A percentile compares a stretch with the other conserved stretches of the same genome.
These are phyloP conservation scores for Zaprionus africanus DNA, from an alignment of 1,140 invertebrate species.

Conservation along the genomic window DNA sequence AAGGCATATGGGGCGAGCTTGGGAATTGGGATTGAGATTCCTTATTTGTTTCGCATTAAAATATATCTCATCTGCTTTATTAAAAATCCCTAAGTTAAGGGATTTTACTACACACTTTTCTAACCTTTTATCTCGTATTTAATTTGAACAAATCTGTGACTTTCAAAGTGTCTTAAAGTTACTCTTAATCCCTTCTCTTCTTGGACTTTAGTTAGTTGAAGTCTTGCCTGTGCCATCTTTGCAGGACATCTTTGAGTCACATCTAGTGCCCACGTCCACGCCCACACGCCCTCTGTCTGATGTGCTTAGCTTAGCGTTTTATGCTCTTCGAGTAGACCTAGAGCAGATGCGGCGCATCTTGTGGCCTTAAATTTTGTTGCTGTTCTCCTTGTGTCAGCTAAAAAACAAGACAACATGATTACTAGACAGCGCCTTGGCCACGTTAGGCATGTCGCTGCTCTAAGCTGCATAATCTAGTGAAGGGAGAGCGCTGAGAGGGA, in stretches of 20 bases:
- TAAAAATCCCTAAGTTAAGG: neutral
- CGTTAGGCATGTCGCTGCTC: slow-evolving; percentile 9
- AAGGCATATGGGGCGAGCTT: neutral
- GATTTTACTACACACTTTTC: neutral
- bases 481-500: neutral
- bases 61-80: neutral
- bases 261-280: slow-evolving; percentile 6
- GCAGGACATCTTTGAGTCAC: slow-evolving; percentile 43
- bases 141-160: neutral
- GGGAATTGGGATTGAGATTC: neutral
- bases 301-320: slow-evolving; percentile 63
- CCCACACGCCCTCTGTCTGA: slow-evolving; percentile 15
- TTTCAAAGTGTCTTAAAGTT: neutral
- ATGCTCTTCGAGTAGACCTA: slow-evolving; percentile 41
- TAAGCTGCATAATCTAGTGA: slow-evolving; percentile 42
- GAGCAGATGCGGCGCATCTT: slow-evolving; percentile 14
- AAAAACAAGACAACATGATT: slow-evolving; percentile 47
- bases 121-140: neutral
- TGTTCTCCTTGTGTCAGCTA: slow-evolving; percentile 68
- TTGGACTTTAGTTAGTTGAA: slow-evolving; percentile 5
- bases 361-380: slow-evolving; percentile 36
- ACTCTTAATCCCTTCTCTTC: neutral
- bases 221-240: slow-evolving; percentile 37
- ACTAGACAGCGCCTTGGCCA: slow-evolving; percentile 29
- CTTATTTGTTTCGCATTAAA: neutral